Base-by-base conservation (phyloP, 2,797 vertebrate species). In the Sphenodon punctatus region DNA sequence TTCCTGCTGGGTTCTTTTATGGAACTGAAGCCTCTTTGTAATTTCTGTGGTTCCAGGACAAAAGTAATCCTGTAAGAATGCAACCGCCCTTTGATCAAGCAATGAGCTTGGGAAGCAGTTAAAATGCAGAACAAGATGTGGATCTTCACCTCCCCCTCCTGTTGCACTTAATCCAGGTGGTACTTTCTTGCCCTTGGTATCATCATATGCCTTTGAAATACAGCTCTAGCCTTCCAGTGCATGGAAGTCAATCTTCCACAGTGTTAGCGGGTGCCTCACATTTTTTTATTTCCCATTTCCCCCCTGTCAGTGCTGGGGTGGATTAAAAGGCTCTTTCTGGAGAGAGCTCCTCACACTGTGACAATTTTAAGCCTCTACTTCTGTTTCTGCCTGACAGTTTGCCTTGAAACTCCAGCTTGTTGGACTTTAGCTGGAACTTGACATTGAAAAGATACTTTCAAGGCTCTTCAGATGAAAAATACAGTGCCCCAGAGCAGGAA, bases 351-450 rank as follows among this genome's bases (percentile, higher is more conserved):
- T 9, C 6, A 13, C 38, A 1, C 38, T 6, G 46, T 76, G 27
- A 45, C 58, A 34, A 41, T 86, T 66, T 65, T 53, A n/a, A 71
- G n/a, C 23, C 66, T 32, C 13, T 43, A 15, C 27, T 41, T 11
- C 16, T 43, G 10, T 13, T 20, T 64, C 10, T 15, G 11, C 61
- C n/a, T 61, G 9, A 11, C 10, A 27, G 16, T 22, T 67, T 8
- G 43, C 68, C 65, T 81, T 89, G 30, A 56, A 53, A 56, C 19
- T 34, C 30, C 12, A 20, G 67, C 49, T 75, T 71, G 36, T 68
- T 85, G 77, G 55, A n/a, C 39, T 80, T n/a, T n/a, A 25, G 15
- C 51, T 80, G 68, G 56, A 64, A 42, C 59, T 78, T 63, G 59
- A 73, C 60, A 69, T 42, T 30, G 39, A 66, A 84, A 23, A 20